Evolutionary conservation across 2,888 invertebrate genomes (phyloP).

Genomic region (Ischnus inquisitorius): DNA sequence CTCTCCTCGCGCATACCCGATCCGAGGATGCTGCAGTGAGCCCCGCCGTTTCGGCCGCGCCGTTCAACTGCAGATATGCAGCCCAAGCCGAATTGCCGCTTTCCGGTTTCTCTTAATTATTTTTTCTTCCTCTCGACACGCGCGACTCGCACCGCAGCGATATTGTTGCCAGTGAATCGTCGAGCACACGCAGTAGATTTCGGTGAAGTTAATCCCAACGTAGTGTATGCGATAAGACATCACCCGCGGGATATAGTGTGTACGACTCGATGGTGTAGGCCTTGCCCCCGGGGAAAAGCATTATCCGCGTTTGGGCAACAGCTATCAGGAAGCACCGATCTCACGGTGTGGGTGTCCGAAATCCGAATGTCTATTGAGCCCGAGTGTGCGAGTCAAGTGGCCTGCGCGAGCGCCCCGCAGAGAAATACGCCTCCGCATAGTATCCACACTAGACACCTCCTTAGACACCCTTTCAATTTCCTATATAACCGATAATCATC

Average conservation of each 20-base stretch:
- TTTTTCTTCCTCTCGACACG: conserved; percentile 27
- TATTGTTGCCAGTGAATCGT: conserved; percentile 17
- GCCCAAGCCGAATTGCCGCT: conserved; percentile 50
- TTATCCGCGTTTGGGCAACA: conserved; percentile 78
- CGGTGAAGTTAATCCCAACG: conserved; percentile 3
- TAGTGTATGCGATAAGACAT: conserved; percentile 55
- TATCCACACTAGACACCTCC: conserved; percentile 81
- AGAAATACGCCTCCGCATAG: conserved; percentile 79
- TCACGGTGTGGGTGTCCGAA: conserved; percentile 80
- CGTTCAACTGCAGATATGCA: conserved; percentile 33
- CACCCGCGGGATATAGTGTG: conserved; percentile 41
- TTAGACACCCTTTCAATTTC: conserved; percentile 85
- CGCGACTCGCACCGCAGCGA: background rate
- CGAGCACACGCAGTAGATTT: background rate
- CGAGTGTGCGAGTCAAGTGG: conserved; percentile 47
- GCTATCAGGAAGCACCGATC: conserved; percentile 80
- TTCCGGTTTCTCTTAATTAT: conserved; percentile 65
- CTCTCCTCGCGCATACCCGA: conserved; percentile 73
- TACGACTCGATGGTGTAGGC: conserved; percentile 47
- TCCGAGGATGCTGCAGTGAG: conserved; percentile 65
- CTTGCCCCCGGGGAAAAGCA: conserved; percentile 72
- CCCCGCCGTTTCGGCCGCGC: conserved; percentile 53
- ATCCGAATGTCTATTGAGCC: conserved; percentile 54
- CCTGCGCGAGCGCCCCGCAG: conserved; percentile 76
- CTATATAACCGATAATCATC: conserved; percentile 84